These are phyloP conservation scores for Acronicta leporina DNA, from an alignment of 2,888 invertebrate genomes.

Conservation along the genomic window DNA sequence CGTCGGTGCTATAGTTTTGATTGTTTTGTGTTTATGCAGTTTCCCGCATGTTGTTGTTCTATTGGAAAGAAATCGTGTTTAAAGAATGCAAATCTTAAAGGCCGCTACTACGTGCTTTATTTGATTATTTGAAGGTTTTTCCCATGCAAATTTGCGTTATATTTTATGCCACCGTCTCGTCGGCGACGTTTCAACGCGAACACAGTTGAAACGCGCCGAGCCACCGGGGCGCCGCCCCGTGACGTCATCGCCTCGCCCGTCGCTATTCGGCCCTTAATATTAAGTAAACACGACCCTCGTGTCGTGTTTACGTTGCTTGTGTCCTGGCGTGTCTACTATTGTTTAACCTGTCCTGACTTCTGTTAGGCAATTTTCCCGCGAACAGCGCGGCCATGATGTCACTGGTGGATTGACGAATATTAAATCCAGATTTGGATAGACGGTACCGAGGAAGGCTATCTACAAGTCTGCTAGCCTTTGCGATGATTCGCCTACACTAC, in stretches of 20 bases:
- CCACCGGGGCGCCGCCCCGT: constrained; percentile 75
- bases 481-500: constrained; percentile 82
- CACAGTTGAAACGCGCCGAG: constrained; percentile 74
- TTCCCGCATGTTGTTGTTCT: neutral
- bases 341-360: constrained; percentile 26
- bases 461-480: constrained; percentile 78
- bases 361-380: constrained; percentile 7
- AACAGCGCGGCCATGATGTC: constrained; percentile 65
- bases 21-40: neutral
- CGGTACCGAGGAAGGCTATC: constrained; percentile 79
- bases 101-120: neutral
- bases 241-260: constrained; percentile 77
- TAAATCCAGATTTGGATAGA: constrained; percentile 70
- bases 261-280: constrained; percentile 56
- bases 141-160: constrained; percentile 29
- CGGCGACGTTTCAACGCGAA: constrained; percentile 74
- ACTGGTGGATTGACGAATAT: constrained; percentile 77
- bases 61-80: neutral
- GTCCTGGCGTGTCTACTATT: constrained; percentile 37
- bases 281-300: constrained; percentile 67
- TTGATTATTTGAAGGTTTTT: neutral
- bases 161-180: constrained; percentile 69
- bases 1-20: constrained; percentile 11
- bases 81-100: neutral
- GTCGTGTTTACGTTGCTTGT: constrained; percentile 65